Evolutionary conservation across 2,113 vertebrate genomes (phyloP).

Genomic region (Atlantisia rogersi): DNA sequence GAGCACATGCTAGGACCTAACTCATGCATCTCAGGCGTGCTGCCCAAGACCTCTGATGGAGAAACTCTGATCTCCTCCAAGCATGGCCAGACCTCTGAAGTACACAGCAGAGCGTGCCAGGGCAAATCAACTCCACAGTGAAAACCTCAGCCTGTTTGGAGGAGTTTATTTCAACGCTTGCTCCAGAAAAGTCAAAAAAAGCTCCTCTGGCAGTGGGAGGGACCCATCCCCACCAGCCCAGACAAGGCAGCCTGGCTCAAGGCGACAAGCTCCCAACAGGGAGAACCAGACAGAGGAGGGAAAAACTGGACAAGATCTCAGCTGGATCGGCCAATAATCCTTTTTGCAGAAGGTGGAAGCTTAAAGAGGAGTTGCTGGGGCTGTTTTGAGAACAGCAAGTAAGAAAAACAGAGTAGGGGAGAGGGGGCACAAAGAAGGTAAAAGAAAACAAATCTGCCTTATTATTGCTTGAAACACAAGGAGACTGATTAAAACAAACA

Average conservation of each 20-base stretch:
- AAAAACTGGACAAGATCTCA: not conserved
- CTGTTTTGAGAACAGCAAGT: not conserved
- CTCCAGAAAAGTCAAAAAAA: not conserved
- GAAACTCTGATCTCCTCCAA: not conserved
- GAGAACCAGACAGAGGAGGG: not conserved
- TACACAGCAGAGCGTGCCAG: not conserved
- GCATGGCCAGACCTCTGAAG: not conserved
- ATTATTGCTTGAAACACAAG: constrained; percentile 16
- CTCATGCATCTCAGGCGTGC: not conserved
- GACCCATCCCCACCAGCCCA: not conserved
- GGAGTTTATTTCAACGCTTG: accelerated
- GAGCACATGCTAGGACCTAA: not conserved
- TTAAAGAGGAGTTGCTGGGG: not conserved
- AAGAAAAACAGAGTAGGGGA: not conserved
- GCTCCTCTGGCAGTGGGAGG: not conserved
- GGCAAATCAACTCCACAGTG: not conserved
- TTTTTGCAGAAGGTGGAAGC: not conserved
- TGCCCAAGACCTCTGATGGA: not conserved
- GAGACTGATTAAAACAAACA: constrained; percentile 1
- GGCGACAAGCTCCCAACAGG: not conserved
- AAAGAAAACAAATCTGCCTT: not conserved
- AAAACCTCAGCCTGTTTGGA: not conserved
- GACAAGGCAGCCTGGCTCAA: not conserved
- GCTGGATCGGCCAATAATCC: not conserved
- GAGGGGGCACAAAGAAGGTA: not conserved